phyloP scores from a whole-genome alignment of 2,888 invertebrate species.

The Tetropium fuscum region DNA sequence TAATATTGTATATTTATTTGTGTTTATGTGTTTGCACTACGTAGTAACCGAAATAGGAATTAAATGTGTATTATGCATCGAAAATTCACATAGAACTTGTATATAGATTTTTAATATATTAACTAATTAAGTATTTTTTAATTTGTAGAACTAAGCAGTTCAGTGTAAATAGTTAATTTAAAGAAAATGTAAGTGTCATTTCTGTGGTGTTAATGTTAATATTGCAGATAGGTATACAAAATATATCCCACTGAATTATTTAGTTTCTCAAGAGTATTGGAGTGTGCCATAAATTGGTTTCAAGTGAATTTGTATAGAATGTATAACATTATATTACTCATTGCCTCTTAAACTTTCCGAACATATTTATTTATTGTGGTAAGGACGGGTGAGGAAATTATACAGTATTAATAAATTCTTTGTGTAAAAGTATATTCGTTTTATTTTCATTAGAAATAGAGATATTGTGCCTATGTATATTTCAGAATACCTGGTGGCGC shows the following conservation, averaged over 20 bases:
- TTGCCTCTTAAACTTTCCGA: conserved; percentile 29
- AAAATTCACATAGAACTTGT: conserved; percentile 56
- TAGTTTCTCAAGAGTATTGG: conserved; percentile 4
- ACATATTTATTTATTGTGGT: conserved; percentile 37
- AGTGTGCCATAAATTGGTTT: conserved; percentile 42
- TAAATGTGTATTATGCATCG: conserved; percentile 40
- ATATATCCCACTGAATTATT: conserved; percentile 3
- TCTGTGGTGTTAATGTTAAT: conserved; percentile 24
- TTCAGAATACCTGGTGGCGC: too few species aligned
- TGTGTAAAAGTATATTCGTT: conserved; percentile 43
- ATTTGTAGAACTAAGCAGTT: conserved; percentile 41
- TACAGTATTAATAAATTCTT: conserved; percentile 53
- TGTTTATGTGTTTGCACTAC: conserved; percentile 49
- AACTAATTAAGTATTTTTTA: conserved; percentile 42
- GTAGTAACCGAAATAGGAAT: conserved; percentile 37
- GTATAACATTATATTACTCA: conserved; percentile 27
- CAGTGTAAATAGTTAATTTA: conserved; percentile 44
- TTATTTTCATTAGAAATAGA: too few species aligned
- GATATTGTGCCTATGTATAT: too few species aligned
- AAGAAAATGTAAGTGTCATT: conserved; percentile 26
- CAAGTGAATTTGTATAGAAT: conserved; percentile 28
- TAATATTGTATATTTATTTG: conserved; percentile 52
- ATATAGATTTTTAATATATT: conserved; percentile 57
- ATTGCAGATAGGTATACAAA: conserved; percentile 13
- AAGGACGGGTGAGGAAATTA: conserved; percentile 39